Conservation (phyloP, 2,113 vertebrate genomes). For the Podarcis cretensis region DNA sequence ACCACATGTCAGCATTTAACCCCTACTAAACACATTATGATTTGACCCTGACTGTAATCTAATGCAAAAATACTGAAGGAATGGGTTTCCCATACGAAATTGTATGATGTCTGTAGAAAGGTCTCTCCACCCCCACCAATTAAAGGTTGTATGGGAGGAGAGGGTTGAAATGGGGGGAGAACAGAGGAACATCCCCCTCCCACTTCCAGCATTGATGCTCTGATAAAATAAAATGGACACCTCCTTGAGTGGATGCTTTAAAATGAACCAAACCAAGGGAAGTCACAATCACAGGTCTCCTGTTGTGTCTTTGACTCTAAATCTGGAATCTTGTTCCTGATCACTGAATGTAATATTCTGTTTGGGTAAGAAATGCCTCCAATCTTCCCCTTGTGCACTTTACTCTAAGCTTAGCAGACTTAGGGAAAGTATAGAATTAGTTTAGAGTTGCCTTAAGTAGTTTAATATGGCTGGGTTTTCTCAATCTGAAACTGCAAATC, state of each 20-base stretch:
- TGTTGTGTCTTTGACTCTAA: background rate
- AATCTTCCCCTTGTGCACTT: background rate
- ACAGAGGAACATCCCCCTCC: background rate
- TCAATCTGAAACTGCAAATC: constrained; percentile 37
- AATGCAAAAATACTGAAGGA: background rate
- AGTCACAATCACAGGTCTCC: background rate
- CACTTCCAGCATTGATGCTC: background rate
- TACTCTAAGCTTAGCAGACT: constrained; percentile 31
- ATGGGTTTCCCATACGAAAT: too few species aligned
- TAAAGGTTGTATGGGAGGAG: background rate
- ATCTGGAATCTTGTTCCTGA: background rate
- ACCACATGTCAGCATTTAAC: background rate
- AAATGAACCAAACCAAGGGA: background rate
- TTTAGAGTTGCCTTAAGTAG: constrained; percentile 55
- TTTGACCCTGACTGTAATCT: background rate
- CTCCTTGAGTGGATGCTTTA: background rate
- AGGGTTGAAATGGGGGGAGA: background rate
- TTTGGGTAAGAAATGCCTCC: constrained; percentile 2
- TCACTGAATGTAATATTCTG: background rate
- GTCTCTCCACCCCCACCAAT: too few species aligned
- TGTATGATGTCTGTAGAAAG: background rate
- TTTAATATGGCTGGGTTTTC: background rate
- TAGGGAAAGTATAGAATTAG: constrained; percentile 35
- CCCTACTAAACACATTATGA: background rate
- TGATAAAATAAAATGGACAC: background rate